Conservation (phyloP, 92 coral and sea anemone species). For the Phymanthus crucifer region DNA sequence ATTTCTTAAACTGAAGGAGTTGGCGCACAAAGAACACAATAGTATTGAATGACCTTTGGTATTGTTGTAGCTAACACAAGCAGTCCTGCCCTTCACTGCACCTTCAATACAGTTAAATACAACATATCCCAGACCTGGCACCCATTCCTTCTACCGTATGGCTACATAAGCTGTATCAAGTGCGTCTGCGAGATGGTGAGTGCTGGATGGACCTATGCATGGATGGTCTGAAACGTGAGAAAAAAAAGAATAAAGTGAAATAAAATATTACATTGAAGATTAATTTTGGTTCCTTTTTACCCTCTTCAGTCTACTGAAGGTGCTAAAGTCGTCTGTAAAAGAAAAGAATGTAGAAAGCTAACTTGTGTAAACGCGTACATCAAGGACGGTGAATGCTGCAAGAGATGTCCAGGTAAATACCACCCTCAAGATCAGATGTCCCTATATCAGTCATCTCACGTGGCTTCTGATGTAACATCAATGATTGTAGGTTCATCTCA, state of each 20-base stretch:
- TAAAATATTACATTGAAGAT: neutral
- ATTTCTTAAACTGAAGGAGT: too few species aligned
- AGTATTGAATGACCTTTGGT: neutral
- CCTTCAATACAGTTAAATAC: constrained; percentile 52
- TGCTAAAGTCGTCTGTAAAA: constrained; percentile 25
- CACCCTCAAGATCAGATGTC: neutral
- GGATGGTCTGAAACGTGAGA: neutral
- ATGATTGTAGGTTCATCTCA: neutral
- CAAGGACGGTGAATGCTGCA: constrained; percentile 72
- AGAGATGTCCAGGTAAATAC: constrained; percentile 70
- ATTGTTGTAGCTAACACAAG: neutral
- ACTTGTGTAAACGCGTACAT: constrained; percentile 39
- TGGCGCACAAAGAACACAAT: neutral
- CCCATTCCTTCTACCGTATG: constrained; percentile 67
- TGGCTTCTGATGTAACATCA: neutral
- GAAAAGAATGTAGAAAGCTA: constrained; percentile 31
- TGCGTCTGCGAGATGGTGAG: constrained; percentile 76
- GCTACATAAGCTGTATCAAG: constrained; percentile 66
- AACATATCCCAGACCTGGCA: constrained; percentile 69
- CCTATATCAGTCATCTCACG: neutral
- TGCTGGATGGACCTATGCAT: neutral
- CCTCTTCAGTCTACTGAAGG: constrained; percentile 7
- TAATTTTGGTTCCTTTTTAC: neutral
- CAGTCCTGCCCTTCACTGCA: constrained; percentile 39
- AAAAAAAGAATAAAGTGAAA: neutral